A percentile compares a stretch with the other conserved stretches of the same genome.
Evolutionary conservation across 1,140 invertebrate genomes (phyloP).

Genomic region (Papilio dardanus): DNA sequence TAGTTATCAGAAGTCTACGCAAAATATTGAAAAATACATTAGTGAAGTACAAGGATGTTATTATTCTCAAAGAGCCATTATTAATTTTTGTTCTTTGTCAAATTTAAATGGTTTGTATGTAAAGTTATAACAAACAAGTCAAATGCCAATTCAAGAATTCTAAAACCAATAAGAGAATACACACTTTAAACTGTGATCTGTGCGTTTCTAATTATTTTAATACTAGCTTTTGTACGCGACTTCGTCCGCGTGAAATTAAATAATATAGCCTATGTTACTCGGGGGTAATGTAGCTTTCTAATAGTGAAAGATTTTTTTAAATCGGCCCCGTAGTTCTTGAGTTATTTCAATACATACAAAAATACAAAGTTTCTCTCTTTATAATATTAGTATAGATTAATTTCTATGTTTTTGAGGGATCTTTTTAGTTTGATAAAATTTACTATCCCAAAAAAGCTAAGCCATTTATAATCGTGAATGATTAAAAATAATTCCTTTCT

Average conservation of each 20-base stretch:
- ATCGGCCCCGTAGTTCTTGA: too few species aligned
- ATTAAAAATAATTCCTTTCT: background rate
- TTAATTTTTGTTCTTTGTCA: background rate
- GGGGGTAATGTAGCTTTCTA: too few species aligned
- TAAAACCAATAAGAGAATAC: background rate
- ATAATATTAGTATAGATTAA: background rate
- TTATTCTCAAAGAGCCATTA: background rate
- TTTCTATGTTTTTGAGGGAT: too few species aligned
- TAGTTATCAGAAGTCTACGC: background rate
- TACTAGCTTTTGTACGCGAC: too few species aligned
- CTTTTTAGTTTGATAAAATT: background rate
- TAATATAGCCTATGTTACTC: too few species aligned
- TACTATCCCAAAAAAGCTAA: background rate
- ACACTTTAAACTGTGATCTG: too few species aligned
- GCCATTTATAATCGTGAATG: too few species aligned
- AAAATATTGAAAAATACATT: too few species aligned
- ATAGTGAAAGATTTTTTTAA: too few species aligned
- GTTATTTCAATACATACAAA: too few species aligned
- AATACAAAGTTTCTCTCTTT: background rate
- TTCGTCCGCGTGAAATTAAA: too few species aligned
- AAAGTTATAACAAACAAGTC: background rate
- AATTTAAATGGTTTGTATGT: background rate
- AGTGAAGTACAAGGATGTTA: background rate
- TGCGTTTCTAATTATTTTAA: too few species aligned
- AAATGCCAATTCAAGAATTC: background rate